Percentiles rank a stretch among this genome's conserved stretches.
These are phyloP conservation scores for Phaethornis superciliosus DNA, from an alignment of 2,113 vertebrate species.

Conservation along the genomic window DNA sequence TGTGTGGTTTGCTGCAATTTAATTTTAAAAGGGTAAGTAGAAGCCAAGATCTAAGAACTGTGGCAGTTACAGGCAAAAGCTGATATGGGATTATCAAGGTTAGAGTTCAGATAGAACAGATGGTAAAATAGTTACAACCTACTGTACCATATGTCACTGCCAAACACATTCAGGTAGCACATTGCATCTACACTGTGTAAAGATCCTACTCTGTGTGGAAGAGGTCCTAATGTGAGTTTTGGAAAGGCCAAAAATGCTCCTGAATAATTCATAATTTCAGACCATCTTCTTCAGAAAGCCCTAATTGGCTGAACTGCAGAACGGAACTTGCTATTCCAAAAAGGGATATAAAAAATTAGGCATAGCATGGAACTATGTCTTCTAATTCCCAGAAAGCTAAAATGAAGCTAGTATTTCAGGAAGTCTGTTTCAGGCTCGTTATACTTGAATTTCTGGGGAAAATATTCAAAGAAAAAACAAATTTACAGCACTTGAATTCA, in stretches of 20 bases:
- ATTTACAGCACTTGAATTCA: background rate
- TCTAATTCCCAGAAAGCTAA: background rate
- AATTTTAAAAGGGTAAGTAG: background rate
- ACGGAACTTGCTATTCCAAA: background rate
- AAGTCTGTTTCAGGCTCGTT: background rate
- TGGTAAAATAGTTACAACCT: conserved; percentile 17
- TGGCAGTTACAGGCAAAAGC: background rate
- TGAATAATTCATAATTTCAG: background rate
- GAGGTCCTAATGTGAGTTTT: background rate
- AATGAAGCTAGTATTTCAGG: background rate
- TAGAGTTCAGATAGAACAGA: background rate
- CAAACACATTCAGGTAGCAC: background rate
- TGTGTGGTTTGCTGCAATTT: background rate
- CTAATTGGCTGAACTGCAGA: background rate
- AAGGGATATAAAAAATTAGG: background rate
- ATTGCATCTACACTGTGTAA: background rate
- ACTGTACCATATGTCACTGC: background rate
- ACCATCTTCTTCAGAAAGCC: background rate
- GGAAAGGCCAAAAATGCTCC: background rate
- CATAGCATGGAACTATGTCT: background rate
- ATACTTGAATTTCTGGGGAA: conserved; percentile 6
- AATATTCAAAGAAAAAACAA: background rate
- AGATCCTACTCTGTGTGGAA: background rate
- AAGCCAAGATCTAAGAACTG: background rate
- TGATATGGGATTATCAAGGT: background rate